Conservation (phyloP, 1,140 invertebrate genomes). For the Pectinophora gossypiella region DNA sequence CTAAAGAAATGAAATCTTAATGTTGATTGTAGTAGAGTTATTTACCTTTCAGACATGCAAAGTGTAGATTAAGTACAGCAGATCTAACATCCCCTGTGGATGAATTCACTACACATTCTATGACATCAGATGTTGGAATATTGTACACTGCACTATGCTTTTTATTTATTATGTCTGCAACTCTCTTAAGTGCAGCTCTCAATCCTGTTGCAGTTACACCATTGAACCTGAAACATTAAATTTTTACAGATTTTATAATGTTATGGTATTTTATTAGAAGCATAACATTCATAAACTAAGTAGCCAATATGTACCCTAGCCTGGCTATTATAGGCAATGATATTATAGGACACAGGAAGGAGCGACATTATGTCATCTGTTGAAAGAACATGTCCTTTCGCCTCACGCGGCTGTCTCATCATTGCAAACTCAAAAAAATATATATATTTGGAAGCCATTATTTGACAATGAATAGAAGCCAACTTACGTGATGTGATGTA, state of each 20-base stretch:
- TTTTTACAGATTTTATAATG: too few species aligned
- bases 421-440: too few species aligned
- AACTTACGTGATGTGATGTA: constrained; percentile 78
- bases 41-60: constrained; percentile 81
- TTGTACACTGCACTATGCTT: constrained; percentile 73
- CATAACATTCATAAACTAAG: too few species aligned
- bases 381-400: too few species aligned
- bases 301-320: too few species aligned
- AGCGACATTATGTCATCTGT: too few species aligned
- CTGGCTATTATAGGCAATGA: too few species aligned
- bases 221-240: constrained; percentile 77
- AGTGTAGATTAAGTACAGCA: constrained; percentile 83
- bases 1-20: not conserved
- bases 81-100: constrained; percentile 83
- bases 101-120: constrained; percentile 81
- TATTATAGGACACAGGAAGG: too few species aligned
- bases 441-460: too few species aligned
- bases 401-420: too few species aligned
- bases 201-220: constrained; percentile 78
- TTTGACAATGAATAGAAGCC: not conserved
- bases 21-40: not conserved
- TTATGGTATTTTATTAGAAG: too few species aligned
- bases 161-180: constrained; percentile 73
- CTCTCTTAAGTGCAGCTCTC: constrained; percentile 80
- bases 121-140: constrained; percentile 71